Conservation (phyloP, 2,113 vertebrate genomes). For the Thalassoma bifasciatum region DNA sequence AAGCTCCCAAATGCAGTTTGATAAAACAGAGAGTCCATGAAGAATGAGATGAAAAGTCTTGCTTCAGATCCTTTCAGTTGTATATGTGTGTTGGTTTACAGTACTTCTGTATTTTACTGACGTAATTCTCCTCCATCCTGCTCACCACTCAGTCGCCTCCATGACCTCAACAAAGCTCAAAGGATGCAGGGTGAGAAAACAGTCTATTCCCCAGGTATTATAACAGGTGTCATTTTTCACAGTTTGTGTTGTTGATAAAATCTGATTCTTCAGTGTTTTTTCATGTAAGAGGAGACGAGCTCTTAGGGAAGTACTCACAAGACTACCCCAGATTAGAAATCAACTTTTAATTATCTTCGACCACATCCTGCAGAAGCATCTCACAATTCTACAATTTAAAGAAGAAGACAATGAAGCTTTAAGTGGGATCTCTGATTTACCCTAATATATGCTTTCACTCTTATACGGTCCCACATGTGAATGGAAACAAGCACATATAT, state of each 20-base stretch:
- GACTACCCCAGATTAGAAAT: neutral
- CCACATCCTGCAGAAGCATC: neutral
- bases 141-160: neutral
- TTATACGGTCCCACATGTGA: too few species aligned
- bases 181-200: constrained; percentile 22
- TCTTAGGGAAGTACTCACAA: neutral
- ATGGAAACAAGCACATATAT: neutral
- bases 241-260: constrained; percentile 25
- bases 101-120: neutral
- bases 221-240: constrained; percentile 26
- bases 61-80: neutral
- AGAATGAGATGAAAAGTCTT: neutral
- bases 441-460: neutral
- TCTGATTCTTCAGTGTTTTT: neutral
- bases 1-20: neutral
- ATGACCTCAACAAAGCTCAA: neutral
- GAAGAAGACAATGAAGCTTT: too few species aligned
- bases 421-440: constrained; percentile 21
- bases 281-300: neutral
- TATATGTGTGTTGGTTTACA: neutral
- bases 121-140: neutral
- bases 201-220: neutral
- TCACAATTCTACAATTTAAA: too few species aligned
- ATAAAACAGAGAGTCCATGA: neutral
- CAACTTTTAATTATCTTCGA: neutral